A percentile compares a stretch with the other conserved stretches of the same genome.
Conservation (phyloP, 2,797 vertebrate species). For the Halcyon badia region DNA sequence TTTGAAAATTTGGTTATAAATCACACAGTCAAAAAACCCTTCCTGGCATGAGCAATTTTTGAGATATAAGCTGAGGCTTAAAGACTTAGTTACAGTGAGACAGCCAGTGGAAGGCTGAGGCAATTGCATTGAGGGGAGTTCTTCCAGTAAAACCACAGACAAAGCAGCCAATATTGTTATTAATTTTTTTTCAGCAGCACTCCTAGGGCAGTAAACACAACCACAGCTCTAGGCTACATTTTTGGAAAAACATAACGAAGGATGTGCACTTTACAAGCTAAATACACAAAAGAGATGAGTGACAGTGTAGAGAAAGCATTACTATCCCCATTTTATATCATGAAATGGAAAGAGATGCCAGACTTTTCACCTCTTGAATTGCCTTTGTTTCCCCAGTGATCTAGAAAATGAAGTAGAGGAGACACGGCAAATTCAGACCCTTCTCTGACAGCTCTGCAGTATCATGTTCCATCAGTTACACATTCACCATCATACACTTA, state of each 20-base stretch:
- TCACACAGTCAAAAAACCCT: not conserved
- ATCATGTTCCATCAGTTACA: not conserved
- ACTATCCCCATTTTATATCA: not conserved
- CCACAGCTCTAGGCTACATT: not conserved
- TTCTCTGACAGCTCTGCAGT: not conserved
- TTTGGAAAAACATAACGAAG: not conserved
- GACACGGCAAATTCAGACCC: not conserved
- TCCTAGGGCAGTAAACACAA: not conserved
- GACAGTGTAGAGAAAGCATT: not conserved
- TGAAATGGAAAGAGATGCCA: not conserved
- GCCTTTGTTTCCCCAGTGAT: not conserved
- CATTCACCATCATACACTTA: not conserved
- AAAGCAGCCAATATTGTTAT: not conserved
- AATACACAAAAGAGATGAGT: not conserved
- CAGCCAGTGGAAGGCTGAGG: not conserved
- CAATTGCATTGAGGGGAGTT: not conserved
- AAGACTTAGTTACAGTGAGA: not conserved
- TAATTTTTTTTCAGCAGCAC: not conserved
- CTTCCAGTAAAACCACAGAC: not conserved
- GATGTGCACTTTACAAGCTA: not conserved
- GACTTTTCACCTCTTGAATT: not conserved
- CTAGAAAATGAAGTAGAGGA: not conserved
- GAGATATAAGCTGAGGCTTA: not conserved
- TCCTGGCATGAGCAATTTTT: not conserved
- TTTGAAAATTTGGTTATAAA: conserved; percentile 56